phyloP scores from a whole-genome alignment of 2,113 vertebrate species.

The Alligator mississippiensis region DNA sequence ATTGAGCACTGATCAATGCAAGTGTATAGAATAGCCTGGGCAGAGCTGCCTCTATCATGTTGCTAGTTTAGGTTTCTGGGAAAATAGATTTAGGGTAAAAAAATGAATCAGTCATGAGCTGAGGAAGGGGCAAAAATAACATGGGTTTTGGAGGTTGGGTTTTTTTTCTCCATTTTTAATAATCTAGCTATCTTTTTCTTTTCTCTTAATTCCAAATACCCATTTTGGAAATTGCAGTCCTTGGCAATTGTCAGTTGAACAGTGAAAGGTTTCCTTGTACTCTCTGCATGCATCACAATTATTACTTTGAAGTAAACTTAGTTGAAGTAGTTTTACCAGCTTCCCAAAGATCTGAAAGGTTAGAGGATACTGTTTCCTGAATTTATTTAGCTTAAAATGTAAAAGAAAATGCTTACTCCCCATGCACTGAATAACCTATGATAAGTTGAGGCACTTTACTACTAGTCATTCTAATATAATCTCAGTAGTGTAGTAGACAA shows the following conservation, averaged over 20 bases:
- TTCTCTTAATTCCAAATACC: not conserved
- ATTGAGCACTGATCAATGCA: not conserved
- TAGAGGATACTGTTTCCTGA: not conserved
- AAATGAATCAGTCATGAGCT: too few relatives aligned
- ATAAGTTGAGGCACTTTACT: not conserved
- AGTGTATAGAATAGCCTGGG: not conserved
- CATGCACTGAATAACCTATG: fast-evolving
- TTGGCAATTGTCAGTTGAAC: not conserved
- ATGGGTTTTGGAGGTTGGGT: not conserved
- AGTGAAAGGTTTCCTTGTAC: not conserved
- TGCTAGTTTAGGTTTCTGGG: not conserved
- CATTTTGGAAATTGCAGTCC: not conserved
- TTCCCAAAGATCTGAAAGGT: not conserved
- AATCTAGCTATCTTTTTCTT: not conserved
- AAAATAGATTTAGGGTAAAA: not conserved
- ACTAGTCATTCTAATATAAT: not conserved
- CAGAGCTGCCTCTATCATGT: not conserved
- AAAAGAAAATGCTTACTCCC: not conserved
- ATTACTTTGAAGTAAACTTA: not conserved
- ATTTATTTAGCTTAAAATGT: not conserved
- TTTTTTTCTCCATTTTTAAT: not conserved
- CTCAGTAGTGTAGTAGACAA: not conserved
- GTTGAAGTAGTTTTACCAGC: not conserved
- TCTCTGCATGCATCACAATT: not conserved
- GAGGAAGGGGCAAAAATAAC: not conserved